Conservation (phyloP, 1,140 invertebrate species). For the Pissodes strobi region DNA sequence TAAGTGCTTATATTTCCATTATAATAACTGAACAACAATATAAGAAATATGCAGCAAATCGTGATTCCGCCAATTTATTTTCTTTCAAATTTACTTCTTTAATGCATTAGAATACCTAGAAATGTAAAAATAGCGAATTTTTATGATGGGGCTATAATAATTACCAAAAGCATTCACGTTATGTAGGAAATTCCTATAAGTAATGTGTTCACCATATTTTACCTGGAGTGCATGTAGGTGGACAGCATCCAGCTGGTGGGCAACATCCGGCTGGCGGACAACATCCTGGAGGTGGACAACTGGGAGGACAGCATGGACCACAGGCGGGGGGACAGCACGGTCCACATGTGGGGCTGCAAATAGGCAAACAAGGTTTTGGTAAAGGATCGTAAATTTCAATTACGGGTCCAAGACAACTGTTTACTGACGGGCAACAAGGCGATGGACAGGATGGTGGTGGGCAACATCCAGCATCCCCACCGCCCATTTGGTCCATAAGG, state of each 20-base stretch:
- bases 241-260: constrained; percentile 47
- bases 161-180: too few species aligned
- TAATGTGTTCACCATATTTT: background rate
- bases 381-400: constrained; percentile 53
- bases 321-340: constrained; percentile 33
- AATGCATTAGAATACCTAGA: too few species aligned
- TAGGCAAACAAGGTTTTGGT: constrained; percentile 51
- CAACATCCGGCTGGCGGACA: constrained; percentile 43
- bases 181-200: too few species aligned
- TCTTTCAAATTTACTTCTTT: too few species aligned
- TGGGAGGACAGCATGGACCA: constrained; percentile 29
- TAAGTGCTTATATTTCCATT: too few species aligned
- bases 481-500: constrained; percentile 48
- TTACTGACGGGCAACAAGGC: constrained; percentile 34
- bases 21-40: too few species aligned
- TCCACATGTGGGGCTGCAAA: constrained; percentile 44
- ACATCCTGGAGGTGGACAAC: constrained; percentile 45
- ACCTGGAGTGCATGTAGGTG: constrained; percentile 36
- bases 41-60: too few species aligned
- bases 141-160: too few species aligned
- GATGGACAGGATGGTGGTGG: too few species aligned
- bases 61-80: too few species aligned
- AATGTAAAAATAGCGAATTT: too few species aligned
- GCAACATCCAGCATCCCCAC: constrained; percentile 38
- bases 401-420: constrained; percentile 45